Percentiles rank a stretch among this genome's conserved stretches.
These are phyloP conservation scores for Sisor rabdophorus DNA, from an alignment of 2,113 vertebrate species.

Conservation along the genomic window DNA sequence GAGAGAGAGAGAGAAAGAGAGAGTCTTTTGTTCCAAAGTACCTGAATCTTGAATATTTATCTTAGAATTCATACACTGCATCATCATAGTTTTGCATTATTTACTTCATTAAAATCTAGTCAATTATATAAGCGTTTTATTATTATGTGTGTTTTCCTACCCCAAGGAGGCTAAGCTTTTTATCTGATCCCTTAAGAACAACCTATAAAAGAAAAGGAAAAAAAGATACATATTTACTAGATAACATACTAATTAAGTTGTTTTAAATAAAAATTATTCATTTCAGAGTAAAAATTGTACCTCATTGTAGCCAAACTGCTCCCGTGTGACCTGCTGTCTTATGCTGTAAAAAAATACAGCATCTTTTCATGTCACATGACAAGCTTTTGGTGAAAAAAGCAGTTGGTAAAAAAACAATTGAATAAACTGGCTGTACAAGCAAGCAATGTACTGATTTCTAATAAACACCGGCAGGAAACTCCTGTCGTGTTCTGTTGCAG, in stretches of 20 bases:
- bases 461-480: background rate
- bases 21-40: background rate
- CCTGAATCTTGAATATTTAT: slow-evolving; percentile 5
- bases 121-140: background rate
- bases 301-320: slow-evolving; percentile 71
- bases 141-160: slow-evolving; percentile 58
- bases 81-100: slow-evolving; percentile 20
- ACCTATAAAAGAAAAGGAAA: slow-evolving; percentile 57
- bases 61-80: background rate
- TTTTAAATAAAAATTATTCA: background rate
- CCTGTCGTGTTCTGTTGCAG: too few species aligned
- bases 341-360: slow-evolving; percentile 57
- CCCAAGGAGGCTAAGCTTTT: slow-evolving; percentile 72
- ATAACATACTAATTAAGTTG: background rate
- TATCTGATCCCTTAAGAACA: slow-evolving; percentile 69
- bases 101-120: background rate
- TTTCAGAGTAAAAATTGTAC: slow-evolving; percentile 46
- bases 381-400: background rate
- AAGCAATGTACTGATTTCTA: background rate
- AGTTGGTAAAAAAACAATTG: background rate
- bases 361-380: slow-evolving; percentile 1
- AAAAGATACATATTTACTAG: background rate
- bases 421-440: background rate
- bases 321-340: slow-evolving; percentile 61
- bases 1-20: background rate